Base-by-base conservation (phyloP, 2,113 vertebrate species). In the Hemicordylus capensis region DNA sequence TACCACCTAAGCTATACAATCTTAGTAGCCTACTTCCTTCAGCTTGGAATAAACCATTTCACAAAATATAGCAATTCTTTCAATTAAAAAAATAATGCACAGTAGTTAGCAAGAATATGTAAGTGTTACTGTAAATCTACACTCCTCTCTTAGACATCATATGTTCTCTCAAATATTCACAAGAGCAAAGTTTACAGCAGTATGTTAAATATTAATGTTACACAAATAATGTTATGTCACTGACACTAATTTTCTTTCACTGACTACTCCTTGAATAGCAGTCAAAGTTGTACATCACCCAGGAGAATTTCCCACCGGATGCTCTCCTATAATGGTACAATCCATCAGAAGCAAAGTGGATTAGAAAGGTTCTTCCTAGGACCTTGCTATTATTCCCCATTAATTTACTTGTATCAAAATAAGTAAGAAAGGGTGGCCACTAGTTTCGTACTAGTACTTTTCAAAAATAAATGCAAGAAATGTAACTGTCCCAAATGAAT, bases 271-370 rank as follows among this genome's bases (percentile, higher is more conserved):
- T 69, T 90, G 66, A 83, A 77, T 37, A 94, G 84, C 91, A 93
- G 93, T 91, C 91, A 93, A 88, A 89, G 76, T 63, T 85, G 95
- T 86, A 93, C 85, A 94, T 95, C 90, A 94, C 91, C 90, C 94
- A 96, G 93, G 94, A 94, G 91, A 88, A 92, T 90, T 92, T 94
- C 87, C 94, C 90, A 76, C 93, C 92, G 89, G 94, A 93, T 95
- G 96, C 91, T 95, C 96, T 76, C 58, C 92, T 92, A 89, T 84
- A 94, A 95, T 46, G 88, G 94, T 89, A 93, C 89, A 85, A 76
- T 87, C 93, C 86, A 90, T 85, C 90, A 91, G 82, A 93, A 94
- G 91, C 51, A 89, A 93, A 95, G 39, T 83, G 88, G 90, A 89
- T 94, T 91, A 91, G 92, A 44, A 79, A 70, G 88, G 83, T 84